These are phyloP conservation scores for Omphaloscelis lunosa DNA, from an alignment of 2,888 invertebrate species.

Conservation along the genomic window DNA sequence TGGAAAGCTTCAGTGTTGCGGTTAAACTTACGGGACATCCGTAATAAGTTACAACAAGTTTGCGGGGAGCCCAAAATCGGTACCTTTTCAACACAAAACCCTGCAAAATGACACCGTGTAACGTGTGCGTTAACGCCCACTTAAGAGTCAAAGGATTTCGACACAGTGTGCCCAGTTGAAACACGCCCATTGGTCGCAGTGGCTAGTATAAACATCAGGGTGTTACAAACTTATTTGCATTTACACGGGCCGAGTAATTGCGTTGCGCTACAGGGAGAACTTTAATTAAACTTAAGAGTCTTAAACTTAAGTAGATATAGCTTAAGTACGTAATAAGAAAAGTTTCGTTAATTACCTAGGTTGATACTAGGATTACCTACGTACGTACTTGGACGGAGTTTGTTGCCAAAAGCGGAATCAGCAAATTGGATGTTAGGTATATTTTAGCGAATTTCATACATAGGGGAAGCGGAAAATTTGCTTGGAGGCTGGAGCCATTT, in stretches of 20 bases:
- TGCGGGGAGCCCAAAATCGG: conserved; percentile 71
- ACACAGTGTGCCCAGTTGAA: conserved; percentile 68
- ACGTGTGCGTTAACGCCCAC: conserved; percentile 44
- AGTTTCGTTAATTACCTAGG: conserved; percentile 82
- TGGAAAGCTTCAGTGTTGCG: conserved; percentile 77
- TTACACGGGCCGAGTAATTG: conserved; percentile 90
- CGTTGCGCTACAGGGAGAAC: conserved; percentile 88
- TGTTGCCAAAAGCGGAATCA: conserved; percentile 69
- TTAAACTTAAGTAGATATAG: conserved; percentile 85
- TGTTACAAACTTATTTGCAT: conserved; percentile 89
- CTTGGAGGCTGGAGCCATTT: conserved; percentile 39
- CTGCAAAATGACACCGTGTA: conserved; percentile 53
- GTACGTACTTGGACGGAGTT: conserved; percentile 49
- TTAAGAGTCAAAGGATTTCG: conserved; percentile 48
- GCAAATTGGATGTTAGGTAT: conserved; percentile 62
- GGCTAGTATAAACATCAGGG: conserved; percentile 85
- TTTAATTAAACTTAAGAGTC: conserved; percentile 89
- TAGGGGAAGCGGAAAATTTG: conserved; percentile 33
- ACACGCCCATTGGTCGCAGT: conserved; percentile 73
- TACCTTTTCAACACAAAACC: conserved; percentile 56
- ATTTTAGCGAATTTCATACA: conserved; percentile 44
- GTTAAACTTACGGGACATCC: conserved; percentile 82
- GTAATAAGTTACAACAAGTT: conserved; percentile 79
- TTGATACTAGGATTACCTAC: conserved; percentile 67
- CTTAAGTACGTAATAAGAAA: conserved; percentile 86